phyloP scores from a whole-genome alignment of 2,113 vertebrate genomes.

The Mobula hypostoma region DNA sequence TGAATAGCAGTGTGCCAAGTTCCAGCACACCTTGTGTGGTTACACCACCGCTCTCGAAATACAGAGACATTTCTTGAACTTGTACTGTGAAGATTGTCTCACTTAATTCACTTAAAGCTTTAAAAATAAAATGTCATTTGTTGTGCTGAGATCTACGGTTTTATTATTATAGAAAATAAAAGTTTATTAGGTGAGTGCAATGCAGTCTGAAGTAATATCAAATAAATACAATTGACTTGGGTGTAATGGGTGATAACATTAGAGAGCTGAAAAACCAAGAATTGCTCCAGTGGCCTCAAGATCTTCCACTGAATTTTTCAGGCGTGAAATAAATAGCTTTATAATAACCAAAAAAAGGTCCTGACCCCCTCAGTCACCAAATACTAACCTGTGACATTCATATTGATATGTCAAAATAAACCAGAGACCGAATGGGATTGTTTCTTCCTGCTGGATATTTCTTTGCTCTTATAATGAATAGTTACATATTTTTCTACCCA shows the following conservation, averaged over 20 bases:
- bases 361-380: not conserved
- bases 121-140: not conserved
- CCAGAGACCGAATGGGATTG: not conserved
- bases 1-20: not conserved
- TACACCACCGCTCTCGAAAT: not conserved
- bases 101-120: not conserved
- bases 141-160: not conserved
- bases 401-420: not conserved
- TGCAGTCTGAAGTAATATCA: not conserved
- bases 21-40: not conserved
- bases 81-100: too few species aligned
- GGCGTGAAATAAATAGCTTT: slow-evolving; percentile 33
- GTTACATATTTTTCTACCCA: not conserved
- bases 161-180: slow-evolving; percentile 1
- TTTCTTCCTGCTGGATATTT: not conserved
- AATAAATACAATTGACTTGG: not conserved
- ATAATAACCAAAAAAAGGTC: slow-evolving; percentile 24
- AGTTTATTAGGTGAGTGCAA: slow-evolving; percentile 4
- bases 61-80: not conserved
- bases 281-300: not conserved
- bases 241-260: not conserved
- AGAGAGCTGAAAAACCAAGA: not conserved
- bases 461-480: not conserved
- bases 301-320: not conserved
- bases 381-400: not conserved